Base-by-base conservation (phyloP, 1,140 invertebrate genomes). In the Neodiprion pinetum region DNA sequence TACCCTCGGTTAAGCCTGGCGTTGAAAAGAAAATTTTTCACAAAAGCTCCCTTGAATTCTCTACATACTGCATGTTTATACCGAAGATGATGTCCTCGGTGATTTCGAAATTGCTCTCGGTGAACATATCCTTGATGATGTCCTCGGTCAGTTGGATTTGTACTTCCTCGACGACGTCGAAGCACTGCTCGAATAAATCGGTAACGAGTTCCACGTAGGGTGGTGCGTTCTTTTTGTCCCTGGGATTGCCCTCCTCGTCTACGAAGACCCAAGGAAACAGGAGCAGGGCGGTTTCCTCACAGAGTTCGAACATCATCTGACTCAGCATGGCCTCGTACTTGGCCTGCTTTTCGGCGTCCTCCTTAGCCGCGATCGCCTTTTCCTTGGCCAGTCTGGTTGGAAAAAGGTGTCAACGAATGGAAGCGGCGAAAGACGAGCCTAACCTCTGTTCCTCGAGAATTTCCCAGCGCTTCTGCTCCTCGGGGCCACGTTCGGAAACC, bases 221-320 rank as follows among this genome's bases (percentile, higher is more conserved):
- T 0, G 80, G 72, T 28, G 80, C 77, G 69, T 80, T 78, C 49
- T 80, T 76, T 69, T 86, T 87, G 53, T 81, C 82, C 12, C 77
- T 76, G 9, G 50, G 68, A 8, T 79, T 72, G 0, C 80, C 80
- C 10, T 80, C 74, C 17, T 84, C 80, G 68, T 84, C 79, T 1
- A 77, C 67, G 73, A 87, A 85, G 0, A 85, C 74, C 84, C 84
- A 85, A 1, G 86, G 85, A 48, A 81, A 84, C n/a, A 86, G 69
- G 9, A 87, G 47, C 28, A 87, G 50, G 0, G 78, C 77, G 0
- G 84, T 86, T 23, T 83, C 75, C 72, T 87, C 86, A 71, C 81
- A 81, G 23, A 87, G 73, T 65, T 86, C 84, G 66, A 77, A 70
- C 78, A 81, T 80, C 82, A 86, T 85, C 61, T 85, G 81, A 7